Evolutionary conservation across 2,113 vertebrate genomes (phyloP), one percentile per base, ranked within the genome.

Genomic region (Empidonax traillii): DNA sequence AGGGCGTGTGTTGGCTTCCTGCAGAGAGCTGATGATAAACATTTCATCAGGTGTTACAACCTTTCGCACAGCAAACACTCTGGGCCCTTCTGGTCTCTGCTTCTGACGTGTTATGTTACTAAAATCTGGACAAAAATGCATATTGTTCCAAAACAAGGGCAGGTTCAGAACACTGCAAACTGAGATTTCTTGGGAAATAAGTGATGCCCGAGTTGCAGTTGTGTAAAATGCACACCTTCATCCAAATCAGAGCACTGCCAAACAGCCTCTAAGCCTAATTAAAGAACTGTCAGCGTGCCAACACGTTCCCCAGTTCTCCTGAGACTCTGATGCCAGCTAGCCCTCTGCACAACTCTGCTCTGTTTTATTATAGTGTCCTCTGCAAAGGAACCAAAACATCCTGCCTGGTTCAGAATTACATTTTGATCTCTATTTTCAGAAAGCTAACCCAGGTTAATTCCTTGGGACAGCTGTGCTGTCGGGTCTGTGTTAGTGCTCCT

Each of bases 281-380:
- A 43, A 73, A 71, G 69, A 49, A 51, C 37, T 0, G 0, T 7
- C 14, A 20, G 12, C 0, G 0, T 56, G 59, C 49, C 75, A 85
- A 46, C 14, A 37, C 56, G 52, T 16, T 73, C 20, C 12, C 13
- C 12, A 8, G 17, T 63, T 59, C 39, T 53, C 65, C 71, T 2
- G 7, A 85, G 31, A 35, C 37, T 23, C 5, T 30, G 46, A n/a
- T 5, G 46, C 14, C 46, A 84, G 31, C 51, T 39, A 52, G 10
- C 43, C 61, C 27, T 67, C 18, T 6, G 14, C 15, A 12, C 27
- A 47, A 1, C 24, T 66, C 80, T 25, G 30, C 22, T 62, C 33
- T 22, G 3, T 17, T 43, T 58, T 5, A 28, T 39, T 8, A 17
- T 9, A 3, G 39, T 10, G 18, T n/a, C 12, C 31, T 72, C 35